phyloP scores from a whole-genome alignment of 2,888 invertebrate genomes.

The Perizoma flavofasciatum region DNA sequence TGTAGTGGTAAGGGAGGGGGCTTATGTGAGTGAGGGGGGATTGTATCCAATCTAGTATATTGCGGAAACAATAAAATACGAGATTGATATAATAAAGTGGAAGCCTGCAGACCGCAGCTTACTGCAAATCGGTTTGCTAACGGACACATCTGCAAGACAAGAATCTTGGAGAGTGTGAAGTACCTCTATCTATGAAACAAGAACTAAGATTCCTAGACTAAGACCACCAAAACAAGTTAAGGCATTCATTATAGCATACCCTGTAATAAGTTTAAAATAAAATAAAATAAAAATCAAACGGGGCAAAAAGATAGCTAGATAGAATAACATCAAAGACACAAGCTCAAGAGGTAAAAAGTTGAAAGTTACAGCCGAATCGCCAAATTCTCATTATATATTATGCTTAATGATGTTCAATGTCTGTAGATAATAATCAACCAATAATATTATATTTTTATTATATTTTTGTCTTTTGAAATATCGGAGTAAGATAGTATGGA shows the following conservation, averaged over 20 bases:
- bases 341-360: too few species aligned
- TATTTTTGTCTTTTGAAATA: too few species aligned
- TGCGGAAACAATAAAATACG: slow-evolving; percentile 62
- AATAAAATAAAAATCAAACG: too few species aligned
- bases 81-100: slow-evolving; percentile 56
- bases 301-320: too few species aligned
- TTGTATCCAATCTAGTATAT: slow-evolving; percentile 54
- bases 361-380: too few species aligned
- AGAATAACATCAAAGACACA: too few species aligned
- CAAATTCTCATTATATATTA: too few species aligned
- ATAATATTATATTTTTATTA: too few species aligned
- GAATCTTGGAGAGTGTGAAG: slow-evolving; percentile 3
- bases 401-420: slow-evolving; percentile 16
- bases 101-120: slow-evolving; percentile 24
- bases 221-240: too few species aligned
- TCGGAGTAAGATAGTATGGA: too few species aligned
- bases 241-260: too few species aligned
- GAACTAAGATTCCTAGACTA: not conserved
- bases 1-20: slow-evolving; percentile 23
- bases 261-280: too few species aligned
- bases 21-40: slow-evolving; percentile 24
- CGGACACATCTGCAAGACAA: slow-evolving; percentile 2
- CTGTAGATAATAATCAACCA: slow-evolving; percentile 4
- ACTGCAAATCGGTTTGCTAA: slow-evolving; percentile 17
- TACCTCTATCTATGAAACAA: not conserved